These are phyloP conservation scores for Denticeps clupeoides DNA, from an alignment of 2,797 vertebrate genomes.

Conservation along the genomic window DNA sequence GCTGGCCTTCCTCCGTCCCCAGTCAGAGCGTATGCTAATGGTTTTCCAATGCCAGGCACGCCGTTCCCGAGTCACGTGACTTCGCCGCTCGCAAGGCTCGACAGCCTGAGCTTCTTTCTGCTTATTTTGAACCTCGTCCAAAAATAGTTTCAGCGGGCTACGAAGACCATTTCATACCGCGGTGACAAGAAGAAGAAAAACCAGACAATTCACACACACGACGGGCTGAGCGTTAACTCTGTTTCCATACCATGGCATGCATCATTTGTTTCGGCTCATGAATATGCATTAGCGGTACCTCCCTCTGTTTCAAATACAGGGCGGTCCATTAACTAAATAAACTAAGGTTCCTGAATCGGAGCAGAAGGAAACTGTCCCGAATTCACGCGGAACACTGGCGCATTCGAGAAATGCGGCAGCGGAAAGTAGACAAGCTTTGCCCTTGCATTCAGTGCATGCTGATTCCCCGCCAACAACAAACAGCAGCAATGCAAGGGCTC, in stretches of 20 bases:
- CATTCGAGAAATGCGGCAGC: constrained; percentile 7
- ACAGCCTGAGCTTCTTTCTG: constrained; percentile 22
- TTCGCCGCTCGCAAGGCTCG: constrained; percentile 34
- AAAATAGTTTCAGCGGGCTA: constrained; percentile 36
- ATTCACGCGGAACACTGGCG: no score
- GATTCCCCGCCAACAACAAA: constrained; percentile 38
- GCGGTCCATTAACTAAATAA: no score
- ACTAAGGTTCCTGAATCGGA: no score
- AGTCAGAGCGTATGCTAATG: constrained; percentile 38
- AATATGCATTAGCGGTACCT: background rate
- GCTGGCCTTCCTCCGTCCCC: constrained; percentile 11
- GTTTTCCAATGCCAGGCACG: constrained; percentile 36
- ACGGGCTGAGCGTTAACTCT: constrained; percentile 27
- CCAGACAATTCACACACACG: constrained; percentile 38
- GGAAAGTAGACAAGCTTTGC: constrained; percentile 38
- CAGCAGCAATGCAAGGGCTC: constrained; percentile 38
- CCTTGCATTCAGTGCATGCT: constrained; percentile 29
- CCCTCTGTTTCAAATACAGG: no score
- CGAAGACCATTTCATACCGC: constrained; percentile 52
- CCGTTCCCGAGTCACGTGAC: constrained; percentile 34
- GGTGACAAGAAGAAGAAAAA: constrained; percentile 43
- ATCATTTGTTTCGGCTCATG: constrained; percentile 40
- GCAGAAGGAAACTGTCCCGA: no score
- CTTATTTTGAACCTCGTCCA: constrained; percentile 42
- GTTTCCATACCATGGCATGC: constrained; percentile 46